These are phyloP conservation scores for Pseudoips prasinana DNA, from an alignment of 2,888 invertebrate genomes.

Conservation along the genomic window DNA sequence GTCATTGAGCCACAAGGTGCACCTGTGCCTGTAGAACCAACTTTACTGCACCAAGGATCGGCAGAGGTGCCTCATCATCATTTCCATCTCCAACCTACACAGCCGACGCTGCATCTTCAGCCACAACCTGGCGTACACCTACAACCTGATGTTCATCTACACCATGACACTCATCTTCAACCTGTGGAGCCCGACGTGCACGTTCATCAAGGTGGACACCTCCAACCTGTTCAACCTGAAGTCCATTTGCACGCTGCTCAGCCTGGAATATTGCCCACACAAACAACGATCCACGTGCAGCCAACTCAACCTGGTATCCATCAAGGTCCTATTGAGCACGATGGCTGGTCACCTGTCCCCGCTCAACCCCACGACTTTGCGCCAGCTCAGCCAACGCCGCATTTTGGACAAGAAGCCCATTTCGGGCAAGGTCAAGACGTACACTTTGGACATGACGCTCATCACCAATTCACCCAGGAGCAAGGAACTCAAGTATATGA, in stretches of 20 bases:
- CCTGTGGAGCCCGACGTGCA: conserved; percentile 19
- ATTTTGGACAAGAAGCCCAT: too few species aligned
- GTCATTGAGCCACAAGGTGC: conserved; percentile 43
- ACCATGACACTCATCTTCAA: conserved; percentile 21
- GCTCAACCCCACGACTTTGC: conserved; percentile 47
- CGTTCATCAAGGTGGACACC: conserved; percentile 19
- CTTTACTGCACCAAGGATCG: conserved; percentile 36
- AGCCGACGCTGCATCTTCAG: conserved; percentile 28
- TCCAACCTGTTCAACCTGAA: conserved; percentile 19
- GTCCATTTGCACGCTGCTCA: conserved; percentile 22
- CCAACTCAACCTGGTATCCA: conserved; percentile 14
- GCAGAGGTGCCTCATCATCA: conserved; percentile 32
- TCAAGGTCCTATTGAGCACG: conserved; percentile 43
- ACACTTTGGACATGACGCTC: conserved; percentile 33
- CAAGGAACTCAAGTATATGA: conserved; percentile 68
- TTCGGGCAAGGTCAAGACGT: conserved; percentile 23
- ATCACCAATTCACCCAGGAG: conserved; percentile 60
- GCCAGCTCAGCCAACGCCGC: conserved; percentile 36
- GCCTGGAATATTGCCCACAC: conserved; percentile 5
- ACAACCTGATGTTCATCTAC: conserved; percentile 25
- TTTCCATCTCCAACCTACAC: conserved; percentile 30
- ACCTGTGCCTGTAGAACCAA: conserved; percentile 40
- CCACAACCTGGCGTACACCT: conserved; percentile 18
- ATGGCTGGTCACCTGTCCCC: conserved; percentile 72
- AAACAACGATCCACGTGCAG: conserved; percentile 13